Percentiles rank a stretch among this genome's conserved stretches.
Evolutionary conservation across 2,888 invertebrate species (phyloP).

Genomic region (Trachelus stipa): DNA sequence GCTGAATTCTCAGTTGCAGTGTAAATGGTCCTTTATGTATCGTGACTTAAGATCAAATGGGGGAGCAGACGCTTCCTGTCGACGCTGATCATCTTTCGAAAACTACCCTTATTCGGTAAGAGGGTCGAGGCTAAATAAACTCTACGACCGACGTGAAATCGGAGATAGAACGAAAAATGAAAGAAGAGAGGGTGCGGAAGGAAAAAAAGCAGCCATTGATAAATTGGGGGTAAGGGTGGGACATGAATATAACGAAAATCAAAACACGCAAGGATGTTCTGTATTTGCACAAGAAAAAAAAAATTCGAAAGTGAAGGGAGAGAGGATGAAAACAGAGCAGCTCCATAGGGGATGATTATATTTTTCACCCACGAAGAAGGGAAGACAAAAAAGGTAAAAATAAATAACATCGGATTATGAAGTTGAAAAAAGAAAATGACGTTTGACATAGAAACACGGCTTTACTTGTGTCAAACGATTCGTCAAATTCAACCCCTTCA

Average conservation of each 20-base stretch:
- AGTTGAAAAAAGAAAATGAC: background rate
- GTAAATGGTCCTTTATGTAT: background rate
- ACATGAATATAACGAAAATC: conserved; percentile 5
- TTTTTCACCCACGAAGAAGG: conserved; percentile 23
- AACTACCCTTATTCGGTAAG: background rate
- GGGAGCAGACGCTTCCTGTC: background rate
- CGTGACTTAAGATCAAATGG: background rate
- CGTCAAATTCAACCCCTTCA: background rate
- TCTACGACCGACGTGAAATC: conserved; percentile 17
- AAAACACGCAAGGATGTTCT: background rate
- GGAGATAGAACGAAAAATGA: conserved; percentile 15
- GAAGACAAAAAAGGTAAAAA: too few relatives aligned
- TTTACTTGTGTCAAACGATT: background rate
- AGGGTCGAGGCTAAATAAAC: conserved; percentile 29
- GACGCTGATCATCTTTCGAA: conserved; percentile 3
- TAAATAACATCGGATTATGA: background rate
- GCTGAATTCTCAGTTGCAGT: background rate
- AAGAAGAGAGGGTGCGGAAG: background rate
- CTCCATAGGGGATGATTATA: conserved; percentile 13
- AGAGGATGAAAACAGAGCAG: background rate
- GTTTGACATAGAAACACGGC: background rate
- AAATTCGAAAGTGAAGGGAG: background rate
- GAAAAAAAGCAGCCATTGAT: too few relatives aligned
- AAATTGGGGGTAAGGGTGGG: conserved; percentile 10
- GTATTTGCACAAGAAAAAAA: background rate